phyloP scores from a whole-genome alignment of 2,113 vertebrate genomes.

The Strigops habroptila region DNA sequence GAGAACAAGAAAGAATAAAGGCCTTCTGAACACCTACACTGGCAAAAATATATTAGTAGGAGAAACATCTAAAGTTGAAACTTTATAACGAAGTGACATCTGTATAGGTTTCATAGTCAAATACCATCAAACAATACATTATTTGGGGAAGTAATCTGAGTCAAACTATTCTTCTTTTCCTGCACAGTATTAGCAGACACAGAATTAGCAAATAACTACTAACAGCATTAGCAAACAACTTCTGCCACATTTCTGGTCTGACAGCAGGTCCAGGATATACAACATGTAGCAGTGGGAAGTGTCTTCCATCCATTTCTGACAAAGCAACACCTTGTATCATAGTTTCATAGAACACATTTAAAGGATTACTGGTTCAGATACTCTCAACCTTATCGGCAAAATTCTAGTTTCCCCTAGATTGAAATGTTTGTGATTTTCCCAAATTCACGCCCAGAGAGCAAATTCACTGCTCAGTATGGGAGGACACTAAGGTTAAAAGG shows the following conservation, averaged over 20 bases:
- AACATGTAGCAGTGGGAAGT: not conserved
- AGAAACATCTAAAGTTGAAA: not conserved
- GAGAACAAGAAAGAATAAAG: not conserved
- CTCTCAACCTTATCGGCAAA: not conserved
- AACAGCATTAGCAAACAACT: not conserved
- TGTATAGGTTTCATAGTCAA: not conserved
- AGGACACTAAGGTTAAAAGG: not conserved
- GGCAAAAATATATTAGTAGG: not conserved
- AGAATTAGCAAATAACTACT: not conserved
- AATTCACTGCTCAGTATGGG: not conserved
- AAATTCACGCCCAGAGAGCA: not conserved
- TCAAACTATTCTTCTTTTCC: not conserved
- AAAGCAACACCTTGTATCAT: not conserved
- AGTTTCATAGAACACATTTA: not conserved
- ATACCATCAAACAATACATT: not conserved
- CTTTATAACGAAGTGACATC: not conserved
- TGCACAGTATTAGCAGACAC: not conserved
- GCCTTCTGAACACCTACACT: not conserved
- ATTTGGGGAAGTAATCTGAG: not conserved
- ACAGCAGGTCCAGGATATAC: not conserved
- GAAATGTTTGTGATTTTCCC: not conserved
- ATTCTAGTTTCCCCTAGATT: not conserved
- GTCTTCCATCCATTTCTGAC: not conserved
- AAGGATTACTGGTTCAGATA: not conserved
- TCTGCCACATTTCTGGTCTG: not conserved